These are phyloP conservation scores for Drosophila kepulauana DNA, from an alignment of 1,140 invertebrate species.

Conservation along the genomic window DNA sequence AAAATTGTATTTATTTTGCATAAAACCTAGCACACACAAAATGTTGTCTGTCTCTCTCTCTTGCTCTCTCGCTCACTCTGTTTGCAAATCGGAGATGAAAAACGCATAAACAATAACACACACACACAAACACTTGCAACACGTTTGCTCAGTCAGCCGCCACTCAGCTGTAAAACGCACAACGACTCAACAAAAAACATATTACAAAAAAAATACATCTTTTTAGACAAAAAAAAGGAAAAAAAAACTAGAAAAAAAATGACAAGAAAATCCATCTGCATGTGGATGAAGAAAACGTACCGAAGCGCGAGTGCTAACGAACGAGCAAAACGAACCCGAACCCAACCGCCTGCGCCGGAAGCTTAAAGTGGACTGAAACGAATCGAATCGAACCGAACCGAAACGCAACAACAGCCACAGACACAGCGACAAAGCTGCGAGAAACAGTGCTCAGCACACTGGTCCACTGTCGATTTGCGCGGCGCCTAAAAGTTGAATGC, in stretches of 20 bases:
- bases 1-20: slow-evolving; percentile 22
- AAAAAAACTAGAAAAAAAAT: slow-evolving; percentile 24
- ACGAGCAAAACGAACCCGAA: slow-evolving; percentile 49
- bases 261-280: slow-evolving; percentile 23
- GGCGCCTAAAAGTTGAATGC: neutral
- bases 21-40: neutral
- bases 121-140: slow-evolving; percentile 12
- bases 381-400: slow-evolving; percentile 70
- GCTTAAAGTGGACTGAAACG: slow-evolving; percentile 76
- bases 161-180: slow-evolving; percentile 11
- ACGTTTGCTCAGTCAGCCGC: neutral
- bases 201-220: slow-evolving; percentile 4
- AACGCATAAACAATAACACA: slow-evolving; percentile 24
- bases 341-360: slow-evolving; percentile 79
- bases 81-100: slow-evolving; percentile 21
- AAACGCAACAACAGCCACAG: slow-evolving; percentile 44
- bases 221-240: slow-evolving; percentile 15
- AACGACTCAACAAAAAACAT: slow-evolving; percentile 10
- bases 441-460: slow-evolving; percentile 35
- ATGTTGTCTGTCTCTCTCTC: slow-evolving; percentile 1
- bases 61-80: slow-evolving; percentile 8
- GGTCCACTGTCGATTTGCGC: neutral
- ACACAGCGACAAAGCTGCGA: slow-evolving; percentile 36
- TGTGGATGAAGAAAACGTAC: slow-evolving; percentile 37
- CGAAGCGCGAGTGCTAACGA: slow-evolving; percentile 51